Conservation (phyloP, 1,140 invertebrate genomes). For the Euschistus heros region DNA sequence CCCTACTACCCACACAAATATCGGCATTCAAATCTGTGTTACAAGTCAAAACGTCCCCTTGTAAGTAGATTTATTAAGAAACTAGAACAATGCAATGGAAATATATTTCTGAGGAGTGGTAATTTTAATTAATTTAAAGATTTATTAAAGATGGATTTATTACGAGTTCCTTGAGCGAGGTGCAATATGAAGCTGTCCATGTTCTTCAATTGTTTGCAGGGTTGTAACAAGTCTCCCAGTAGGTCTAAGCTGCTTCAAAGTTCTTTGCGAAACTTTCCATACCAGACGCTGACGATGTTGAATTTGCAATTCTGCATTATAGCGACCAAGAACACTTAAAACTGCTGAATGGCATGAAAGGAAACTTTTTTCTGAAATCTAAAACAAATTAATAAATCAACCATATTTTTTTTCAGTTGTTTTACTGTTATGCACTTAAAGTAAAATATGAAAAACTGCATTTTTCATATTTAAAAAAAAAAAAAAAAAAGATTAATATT, state of each 20-base stretch:
- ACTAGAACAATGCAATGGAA: not conserved
- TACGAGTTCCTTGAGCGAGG: slow-evolving; percentile 8
- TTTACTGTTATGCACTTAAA: too few species aligned
- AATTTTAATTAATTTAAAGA: not conserved
- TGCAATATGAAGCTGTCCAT: slow-evolving; percentile 30
- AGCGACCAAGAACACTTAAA: slow-evolving; percentile 48
- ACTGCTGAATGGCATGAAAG: slow-evolving; percentile 47
- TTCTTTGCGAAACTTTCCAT: slow-evolving; percentile 44
- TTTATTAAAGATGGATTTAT: not conserved
- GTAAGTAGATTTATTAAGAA: too few species aligned
- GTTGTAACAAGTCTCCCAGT: slow-evolving; percentile 60
- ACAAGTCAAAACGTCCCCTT: too few species aligned
- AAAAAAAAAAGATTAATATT: too few species aligned
- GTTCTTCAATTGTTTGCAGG: slow-evolving; percentile 62
- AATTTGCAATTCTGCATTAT: slow-evolving; percentile 56
- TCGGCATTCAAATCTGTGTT: too few species aligned
- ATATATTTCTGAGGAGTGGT: not conserved
- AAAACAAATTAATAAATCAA: slow-evolving; percentile 26
- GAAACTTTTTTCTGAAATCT: slow-evolving; percentile 57
- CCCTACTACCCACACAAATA: too few species aligned
- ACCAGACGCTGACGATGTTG: slow-evolving; percentile 60
- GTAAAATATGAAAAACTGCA: too few species aligned
- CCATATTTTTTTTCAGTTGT: slow-evolving; percentile 13
- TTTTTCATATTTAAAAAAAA: too few species aligned
- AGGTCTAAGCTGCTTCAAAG: slow-evolving; percentile 50